Conservation (phyloP, 2,888 invertebrate species). For the Seira ritae region DNA sequence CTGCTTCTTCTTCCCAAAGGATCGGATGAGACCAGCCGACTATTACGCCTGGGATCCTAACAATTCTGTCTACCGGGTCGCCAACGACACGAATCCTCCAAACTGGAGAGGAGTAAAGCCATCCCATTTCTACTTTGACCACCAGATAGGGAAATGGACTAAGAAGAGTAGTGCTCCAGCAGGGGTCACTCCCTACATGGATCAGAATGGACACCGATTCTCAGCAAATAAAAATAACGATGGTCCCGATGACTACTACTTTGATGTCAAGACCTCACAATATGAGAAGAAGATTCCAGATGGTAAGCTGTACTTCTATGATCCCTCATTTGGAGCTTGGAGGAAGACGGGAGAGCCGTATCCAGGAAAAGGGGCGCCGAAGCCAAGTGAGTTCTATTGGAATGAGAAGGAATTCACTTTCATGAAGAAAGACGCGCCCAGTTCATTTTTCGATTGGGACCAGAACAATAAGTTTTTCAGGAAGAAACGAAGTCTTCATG, state of each 20-base stretch:
- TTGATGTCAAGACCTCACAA: conserved; percentile 31
- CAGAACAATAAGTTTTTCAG: conserved; percentile 56
- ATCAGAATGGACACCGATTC: conserved; percentile 32
- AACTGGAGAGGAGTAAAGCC: conserved; percentile 47
- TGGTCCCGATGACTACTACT: conserved; percentile 57
- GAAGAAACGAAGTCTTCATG: conserved; percentile 50
- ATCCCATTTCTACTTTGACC: conserved; percentile 45
- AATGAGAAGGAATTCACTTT: conserved; percentile 46
- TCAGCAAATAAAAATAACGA: conserved; percentile 15
- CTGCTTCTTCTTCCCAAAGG: conserved; percentile 60
- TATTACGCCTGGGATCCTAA: conserved; percentile 38
- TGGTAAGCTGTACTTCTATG: conserved; percentile 27
- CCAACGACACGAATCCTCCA: conserved; percentile 18
- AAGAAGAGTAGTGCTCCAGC: conserved; percentile 31
- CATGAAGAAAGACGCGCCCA: conserved; percentile 57
- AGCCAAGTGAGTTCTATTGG: conserved; percentile 56
- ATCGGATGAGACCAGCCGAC: conserved; percentile 35
- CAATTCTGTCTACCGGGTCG: conserved; percentile 22
- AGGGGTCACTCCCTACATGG: conserved; percentile 12
- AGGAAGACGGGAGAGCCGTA: not conserved
- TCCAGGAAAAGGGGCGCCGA: conserved; percentile 11
- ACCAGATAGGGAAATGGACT: conserved; percentile 39
- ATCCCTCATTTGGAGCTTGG: conserved; percentile 39
- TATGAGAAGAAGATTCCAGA: conserved; percentile 31
- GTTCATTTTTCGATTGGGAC: conserved; percentile 56